These are phyloP conservation scores for Aleadryas rufinucha DNA, from an alignment of 2,113 vertebrate species.

Conservation along the genomic window DNA sequence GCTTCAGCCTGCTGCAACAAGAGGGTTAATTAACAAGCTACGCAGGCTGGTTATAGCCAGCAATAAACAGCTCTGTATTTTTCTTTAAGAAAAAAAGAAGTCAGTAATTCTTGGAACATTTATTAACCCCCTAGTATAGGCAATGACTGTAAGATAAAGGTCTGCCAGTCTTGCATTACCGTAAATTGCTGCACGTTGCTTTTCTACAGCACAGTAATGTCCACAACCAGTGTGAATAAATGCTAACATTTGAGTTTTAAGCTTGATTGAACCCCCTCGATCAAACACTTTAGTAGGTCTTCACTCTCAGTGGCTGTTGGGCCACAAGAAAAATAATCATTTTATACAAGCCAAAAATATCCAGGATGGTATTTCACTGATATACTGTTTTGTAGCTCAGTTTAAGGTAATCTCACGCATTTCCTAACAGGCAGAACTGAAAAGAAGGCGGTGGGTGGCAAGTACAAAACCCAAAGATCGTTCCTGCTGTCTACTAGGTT, in stretches of 20 bases:
- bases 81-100: slow-evolving; percentile 49
- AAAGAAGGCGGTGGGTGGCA: not conserved
- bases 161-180: slow-evolving; percentile 68
- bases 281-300: slow-evolving; percentile 33
- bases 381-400: slow-evolving; percentile 22
- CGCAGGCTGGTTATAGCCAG: not conserved
- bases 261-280: not conserved
- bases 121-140: slow-evolving; percentile 63
- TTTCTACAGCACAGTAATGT: slow-evolving; percentile 47
- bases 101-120: slow-evolving; percentile 64
- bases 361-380: slow-evolving; percentile 16
- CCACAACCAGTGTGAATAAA: slow-evolving; percentile 40
- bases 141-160: slow-evolving; percentile 66
- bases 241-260: slow-evolving; percentile 50
- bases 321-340: slow-evolving; percentile 11
- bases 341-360: not conserved
- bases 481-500: not conserved
- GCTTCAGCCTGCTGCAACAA: not conserved
- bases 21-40: slow-evolving; percentile 59
- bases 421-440: not conserved
- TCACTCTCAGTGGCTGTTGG: slow-evolving; percentile 11
- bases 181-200: slow-evolving; percentile 54
- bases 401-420: slow-evolving; percentile 36
- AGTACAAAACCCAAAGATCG: not conserved
- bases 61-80: slow-evolving; percentile 37